phyloP scores from a whole-genome alignment of 1,140 invertebrate genomes.

The Callitettix versicolor region DNA sequence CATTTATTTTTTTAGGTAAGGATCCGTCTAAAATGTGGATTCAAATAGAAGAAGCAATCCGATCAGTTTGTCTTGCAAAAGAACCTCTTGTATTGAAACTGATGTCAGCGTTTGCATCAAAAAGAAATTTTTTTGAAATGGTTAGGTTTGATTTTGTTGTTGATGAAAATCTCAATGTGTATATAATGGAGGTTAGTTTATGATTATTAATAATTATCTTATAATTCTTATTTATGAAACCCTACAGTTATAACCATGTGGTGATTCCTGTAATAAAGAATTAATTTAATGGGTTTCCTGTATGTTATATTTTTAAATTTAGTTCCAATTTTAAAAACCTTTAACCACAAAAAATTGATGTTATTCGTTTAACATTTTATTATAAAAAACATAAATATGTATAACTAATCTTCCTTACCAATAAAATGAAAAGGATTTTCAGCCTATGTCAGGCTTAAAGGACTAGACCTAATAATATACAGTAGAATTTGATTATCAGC shows the following conservation, averaged over 20 bases:
- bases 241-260: neutral
- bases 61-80: constrained; percentile 60
- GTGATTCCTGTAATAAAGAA: neutral
- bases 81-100: constrained; percentile 53
- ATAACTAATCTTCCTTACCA: too few species aligned
- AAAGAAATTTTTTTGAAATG: constrained; percentile 84
- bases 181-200: constrained; percentile 64
- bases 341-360: neutral
- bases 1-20: constrained; percentile 40
- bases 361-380: too few species aligned
- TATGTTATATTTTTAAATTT: neutral
- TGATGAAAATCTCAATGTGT: constrained; percentile 79
- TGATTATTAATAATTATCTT: neutral
- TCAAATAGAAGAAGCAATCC: constrained; percentile 69
- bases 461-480: too few species aligned
- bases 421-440: too few species aligned
- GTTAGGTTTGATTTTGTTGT: constrained; percentile 88
- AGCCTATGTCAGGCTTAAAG: too few species aligned
- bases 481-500: too few species aligned
- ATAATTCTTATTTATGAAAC: too few species aligned
- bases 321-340: neutral
- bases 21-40: constrained; percentile 68
- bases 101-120: constrained; percentile 41
- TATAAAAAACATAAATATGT: too few species aligned
- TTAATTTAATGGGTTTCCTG: neutral